Conservation (phyloP, 2,888 invertebrate species). For the Liopterus haemorrhoidalis region DNA sequence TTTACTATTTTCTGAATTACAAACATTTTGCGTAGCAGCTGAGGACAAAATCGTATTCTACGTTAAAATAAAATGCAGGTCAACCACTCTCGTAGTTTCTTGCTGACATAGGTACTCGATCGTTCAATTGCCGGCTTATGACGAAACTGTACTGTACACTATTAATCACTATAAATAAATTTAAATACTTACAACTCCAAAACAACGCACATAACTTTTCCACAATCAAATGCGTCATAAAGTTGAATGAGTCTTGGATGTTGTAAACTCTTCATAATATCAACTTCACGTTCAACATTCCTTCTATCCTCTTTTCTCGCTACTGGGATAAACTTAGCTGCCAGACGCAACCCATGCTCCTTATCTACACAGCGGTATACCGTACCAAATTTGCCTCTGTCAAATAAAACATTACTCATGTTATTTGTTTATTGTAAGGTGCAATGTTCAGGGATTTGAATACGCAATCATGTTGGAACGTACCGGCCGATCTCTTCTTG, state of each 20-base stretch:
- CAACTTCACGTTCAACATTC: slow-evolving; percentile 92
- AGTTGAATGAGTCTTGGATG: slow-evolving; percentile 95
- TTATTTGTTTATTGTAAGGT: slow-evolving; percentile 11
- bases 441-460: no score
- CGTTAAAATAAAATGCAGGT: no score
- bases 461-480: slow-evolving; percentile 38
- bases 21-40: no score
- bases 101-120: no score
- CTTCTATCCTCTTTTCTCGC: slow-evolving; percentile 79
- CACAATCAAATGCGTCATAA: slow-evolving; percentile 94
- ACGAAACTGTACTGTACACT: no score
- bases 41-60: no score
- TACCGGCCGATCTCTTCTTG: slow-evolving; percentile 91
- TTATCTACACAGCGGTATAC: slow-evolving; percentile 90
- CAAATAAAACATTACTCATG: background rate
- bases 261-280: slow-evolving; percentile 90
- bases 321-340: slow-evolving; percentile 89
- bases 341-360: slow-evolving; percentile 69
- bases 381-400: slow-evolving; percentile 94
- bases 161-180: slow-evolving; percentile 1
- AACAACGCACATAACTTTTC: slow-evolving; percentile 92
- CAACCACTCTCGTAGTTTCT: no score
- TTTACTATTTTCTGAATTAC: no score
- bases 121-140: no score
- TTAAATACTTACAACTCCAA: slow-evolving; percentile 85